phyloP scores from a whole-genome alignment of 2,797 vertebrate genomes.

The Nyctibius grandis region DNA sequence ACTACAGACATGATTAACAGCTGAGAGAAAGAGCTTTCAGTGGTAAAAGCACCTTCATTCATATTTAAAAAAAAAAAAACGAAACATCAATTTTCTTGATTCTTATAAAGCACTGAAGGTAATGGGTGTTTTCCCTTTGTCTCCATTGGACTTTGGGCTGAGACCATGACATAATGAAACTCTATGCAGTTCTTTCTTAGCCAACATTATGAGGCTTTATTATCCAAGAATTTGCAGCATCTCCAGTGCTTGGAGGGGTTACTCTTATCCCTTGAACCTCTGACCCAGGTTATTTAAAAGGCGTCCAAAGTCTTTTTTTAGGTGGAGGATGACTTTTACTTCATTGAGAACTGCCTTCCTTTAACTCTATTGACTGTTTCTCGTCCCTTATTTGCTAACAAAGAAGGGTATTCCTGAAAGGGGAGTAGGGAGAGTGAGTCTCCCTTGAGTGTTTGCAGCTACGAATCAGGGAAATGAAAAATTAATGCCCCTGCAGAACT shows the following conservation, averaged over 20 bases:
- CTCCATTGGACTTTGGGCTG: neutral
- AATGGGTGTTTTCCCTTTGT: neutral
- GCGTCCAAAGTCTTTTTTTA: neutral
- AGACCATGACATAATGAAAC: neutral
- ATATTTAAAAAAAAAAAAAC: constrained; percentile 34
- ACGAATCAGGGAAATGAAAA: neutral
- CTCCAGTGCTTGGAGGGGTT: neutral
- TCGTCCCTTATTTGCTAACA: neutral
- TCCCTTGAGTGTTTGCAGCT: neutral
- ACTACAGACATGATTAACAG: constrained; percentile 30
- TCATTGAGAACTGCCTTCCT: neutral
- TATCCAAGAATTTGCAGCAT: neutral
- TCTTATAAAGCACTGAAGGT: neutral
- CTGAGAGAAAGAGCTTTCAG: constrained; percentile 35
- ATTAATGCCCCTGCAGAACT: neutral
- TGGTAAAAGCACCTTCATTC: constrained; percentile 53
- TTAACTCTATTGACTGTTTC: neutral
- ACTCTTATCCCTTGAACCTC: neutral
- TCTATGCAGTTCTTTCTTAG: neutral
- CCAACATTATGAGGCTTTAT: neutral
- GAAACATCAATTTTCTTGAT: neutral
- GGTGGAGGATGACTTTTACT: neutral
- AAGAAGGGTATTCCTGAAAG: neutral
- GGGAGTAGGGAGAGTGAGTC: neutral
- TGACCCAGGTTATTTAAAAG: neutral